Evolutionary conservation across 2,888 invertebrate species (phyloP).

Genomic region (Liposcelis brunnea): DNA sequence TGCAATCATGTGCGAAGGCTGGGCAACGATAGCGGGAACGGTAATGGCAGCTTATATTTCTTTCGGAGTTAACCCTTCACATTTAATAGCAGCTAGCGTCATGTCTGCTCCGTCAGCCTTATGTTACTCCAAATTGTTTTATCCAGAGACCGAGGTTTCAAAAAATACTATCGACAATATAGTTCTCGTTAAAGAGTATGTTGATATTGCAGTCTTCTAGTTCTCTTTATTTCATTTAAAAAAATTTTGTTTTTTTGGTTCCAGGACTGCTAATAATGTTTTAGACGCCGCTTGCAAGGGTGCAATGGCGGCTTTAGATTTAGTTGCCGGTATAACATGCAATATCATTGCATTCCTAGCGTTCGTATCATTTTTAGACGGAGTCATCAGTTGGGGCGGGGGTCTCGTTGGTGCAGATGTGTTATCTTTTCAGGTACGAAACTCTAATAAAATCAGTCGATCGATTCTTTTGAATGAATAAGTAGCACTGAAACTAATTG

Average conservation of each 20-base stretch:
- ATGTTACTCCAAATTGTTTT: slow-evolving; percentile 74
- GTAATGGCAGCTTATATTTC: slow-evolving; percentile 84
- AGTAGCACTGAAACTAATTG: too few species aligned
- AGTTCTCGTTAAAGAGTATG: slow-evolving; percentile 38
- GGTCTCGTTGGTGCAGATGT: slow-evolving; percentile 47
- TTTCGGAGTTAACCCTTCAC: slow-evolving; percentile 74
- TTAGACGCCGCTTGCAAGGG: slow-evolving; percentile 87
- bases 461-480: too few species aligned
- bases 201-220: not conserved
- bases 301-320: slow-evolving; percentile 57
- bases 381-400: slow-evolving; percentile 64
- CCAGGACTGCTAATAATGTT: slow-evolving; percentile 62
- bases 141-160: slow-evolving; percentile 77
- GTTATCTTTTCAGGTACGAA: slow-evolving; percentile 34
- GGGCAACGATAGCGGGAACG: slow-evolving; percentile 87
- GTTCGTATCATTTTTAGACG: slow-evolving; percentile 69
- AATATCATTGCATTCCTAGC: slow-evolving; percentile 86
- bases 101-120: slow-evolving; percentile 94
- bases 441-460: too few species aligned
- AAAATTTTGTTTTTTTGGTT: slow-evolving; percentile 16
- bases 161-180: slow-evolving; percentile 61
- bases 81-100: slow-evolving; percentile 80
- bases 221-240: not conserved
- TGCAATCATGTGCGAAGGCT: slow-evolving; percentile 84
- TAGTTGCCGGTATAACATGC: slow-evolving; percentile 75